Conservation (phyloP, 2,113 vertebrate genomes). For the Psilopogon haemacephalus region DNA sequence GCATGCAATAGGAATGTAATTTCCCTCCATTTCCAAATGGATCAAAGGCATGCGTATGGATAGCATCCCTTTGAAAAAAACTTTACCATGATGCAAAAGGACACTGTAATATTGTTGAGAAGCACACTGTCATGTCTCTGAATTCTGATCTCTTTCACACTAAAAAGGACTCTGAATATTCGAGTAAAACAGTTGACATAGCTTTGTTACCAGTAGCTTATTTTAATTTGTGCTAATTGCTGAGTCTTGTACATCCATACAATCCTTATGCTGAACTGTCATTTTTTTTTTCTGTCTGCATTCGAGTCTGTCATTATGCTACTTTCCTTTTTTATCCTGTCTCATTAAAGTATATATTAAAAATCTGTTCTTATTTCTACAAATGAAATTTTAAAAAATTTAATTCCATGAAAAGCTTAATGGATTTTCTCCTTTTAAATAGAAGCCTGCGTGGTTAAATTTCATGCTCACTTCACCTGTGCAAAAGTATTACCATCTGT, state of each 20-base stretch:
- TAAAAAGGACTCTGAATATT: not conserved
- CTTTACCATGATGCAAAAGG: not conserved
- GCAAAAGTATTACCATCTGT: not conserved
- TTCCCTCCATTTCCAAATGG: not conserved
- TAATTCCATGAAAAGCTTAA: not conserved
- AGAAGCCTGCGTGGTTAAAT: not conserved
- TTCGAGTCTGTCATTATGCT: not conserved
- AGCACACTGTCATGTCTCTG: not conserved
- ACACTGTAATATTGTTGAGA: not conserved
- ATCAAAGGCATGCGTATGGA: not conserved
- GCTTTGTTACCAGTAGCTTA: not conserved
- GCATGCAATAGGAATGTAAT: not conserved
- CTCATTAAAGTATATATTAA: not conserved
- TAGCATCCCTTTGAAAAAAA: not conserved
- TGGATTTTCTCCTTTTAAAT: conserved; percentile 15
- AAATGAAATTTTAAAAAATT: not conserved
- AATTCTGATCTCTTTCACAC: not conserved
- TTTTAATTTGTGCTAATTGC: conserved; percentile 1
- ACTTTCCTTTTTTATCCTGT: not conserved
- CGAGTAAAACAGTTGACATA: not conserved
- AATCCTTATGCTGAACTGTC: not conserved
- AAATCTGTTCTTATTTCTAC: not conserved
- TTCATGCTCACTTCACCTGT: not conserved
- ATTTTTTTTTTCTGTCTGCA: not conserved
- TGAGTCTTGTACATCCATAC: not conserved